Conservation (phyloP, 2,888 invertebrate genomes). For the Eubasilissa splendida region DNA sequence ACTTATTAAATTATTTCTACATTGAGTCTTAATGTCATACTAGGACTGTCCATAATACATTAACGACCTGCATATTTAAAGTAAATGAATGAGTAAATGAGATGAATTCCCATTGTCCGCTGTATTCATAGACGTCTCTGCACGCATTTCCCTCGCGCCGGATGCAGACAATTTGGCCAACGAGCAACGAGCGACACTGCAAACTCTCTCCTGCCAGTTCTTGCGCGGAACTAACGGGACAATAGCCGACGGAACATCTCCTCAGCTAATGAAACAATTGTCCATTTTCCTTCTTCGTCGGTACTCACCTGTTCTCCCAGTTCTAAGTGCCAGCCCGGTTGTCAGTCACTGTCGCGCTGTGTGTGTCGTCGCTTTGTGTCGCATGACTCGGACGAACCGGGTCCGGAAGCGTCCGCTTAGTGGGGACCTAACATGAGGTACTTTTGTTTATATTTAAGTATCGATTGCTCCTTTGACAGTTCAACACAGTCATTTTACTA, state of each 20-base stretch:
- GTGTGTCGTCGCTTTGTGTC: not conserved
- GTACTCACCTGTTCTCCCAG: not conserved
- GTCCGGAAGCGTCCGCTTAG: constrained; percentile 1
- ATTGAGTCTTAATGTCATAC: too few species aligned
- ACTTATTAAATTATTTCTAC: too few species aligned
- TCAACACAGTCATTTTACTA: too few species aligned
- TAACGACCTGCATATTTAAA: too few species aligned
- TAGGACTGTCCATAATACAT: too few species aligned
- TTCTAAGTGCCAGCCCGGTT: not conserved
- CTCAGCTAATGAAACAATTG: not conserved
- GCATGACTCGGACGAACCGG: not conserved
- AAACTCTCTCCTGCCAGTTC: constrained; percentile 24
- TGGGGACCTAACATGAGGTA: constrained; percentile 8
- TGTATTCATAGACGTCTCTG: constrained; percentile 55
- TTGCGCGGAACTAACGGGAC: constrained; percentile 4
- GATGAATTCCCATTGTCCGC: not conserved
- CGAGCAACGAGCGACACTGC: constrained; percentile 24
- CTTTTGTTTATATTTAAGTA: too few species aligned
- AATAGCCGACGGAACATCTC: not conserved
- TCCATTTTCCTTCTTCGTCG: not conserved
- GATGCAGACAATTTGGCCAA: constrained; percentile 69
- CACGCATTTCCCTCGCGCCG: constrained; percentile 72
- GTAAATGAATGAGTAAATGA: too few species aligned
- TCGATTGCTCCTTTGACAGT: too few species aligned
- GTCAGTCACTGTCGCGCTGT: too few species aligned